phyloP scores from a whole-genome alignment of 2,888 invertebrate species.

The Drosophila niveifrons region DNA sequence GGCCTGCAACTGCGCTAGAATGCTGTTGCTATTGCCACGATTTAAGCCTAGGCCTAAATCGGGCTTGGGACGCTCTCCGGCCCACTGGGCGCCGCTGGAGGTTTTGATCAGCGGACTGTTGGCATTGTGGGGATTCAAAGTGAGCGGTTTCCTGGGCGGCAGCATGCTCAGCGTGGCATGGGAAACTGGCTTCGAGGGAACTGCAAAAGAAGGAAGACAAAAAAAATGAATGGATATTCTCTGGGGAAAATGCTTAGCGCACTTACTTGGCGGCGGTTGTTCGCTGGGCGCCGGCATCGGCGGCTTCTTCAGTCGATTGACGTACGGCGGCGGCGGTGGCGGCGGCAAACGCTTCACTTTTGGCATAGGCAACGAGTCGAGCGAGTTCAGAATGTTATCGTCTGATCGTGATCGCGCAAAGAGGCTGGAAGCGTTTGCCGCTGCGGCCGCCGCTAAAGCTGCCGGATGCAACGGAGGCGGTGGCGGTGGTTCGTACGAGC shows the following conservation, averaged over 20 bases:
- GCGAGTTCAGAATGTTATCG: conserved; percentile 91
- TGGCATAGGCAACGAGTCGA: conserved; percentile 86
- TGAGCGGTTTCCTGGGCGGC: conserved; percentile 79
- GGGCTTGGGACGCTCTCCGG: conserved; percentile 80
- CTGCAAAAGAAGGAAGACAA: conserved; percentile 57
- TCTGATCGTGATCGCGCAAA: conserved; percentile 92
- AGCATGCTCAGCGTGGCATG: conserved; percentile 59
- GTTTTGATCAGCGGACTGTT: conserved; percentile 82
- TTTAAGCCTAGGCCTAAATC: conserved; percentile 68
- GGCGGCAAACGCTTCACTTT: conserved; percentile 87
- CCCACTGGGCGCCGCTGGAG: conserved; percentile 83
- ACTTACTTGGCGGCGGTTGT: conserved; percentile 85
- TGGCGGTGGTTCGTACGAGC: conserved; percentile 89
- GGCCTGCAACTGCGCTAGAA: conserved; percentile 82
- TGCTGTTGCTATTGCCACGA: conserved; percentile 75
- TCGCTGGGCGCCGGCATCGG: conserved; percentile 86
- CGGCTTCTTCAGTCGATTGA: conserved; percentile 85
- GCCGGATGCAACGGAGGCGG: conserved; percentile 88
- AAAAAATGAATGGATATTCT: not conserved
- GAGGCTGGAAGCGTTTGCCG: conserved; percentile 84
- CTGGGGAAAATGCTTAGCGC: not conserved
- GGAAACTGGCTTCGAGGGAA: conserved; percentile 82
- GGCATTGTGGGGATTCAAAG: conserved; percentile 73
- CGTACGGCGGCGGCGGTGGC: conserved; percentile 87
- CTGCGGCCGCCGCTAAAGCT: conserved; percentile 73